These are phyloP conservation scores for Hypena proboscidalis DNA, from an alignment of 2,888 invertebrate genomes.

Conservation along the genomic window DNA sequence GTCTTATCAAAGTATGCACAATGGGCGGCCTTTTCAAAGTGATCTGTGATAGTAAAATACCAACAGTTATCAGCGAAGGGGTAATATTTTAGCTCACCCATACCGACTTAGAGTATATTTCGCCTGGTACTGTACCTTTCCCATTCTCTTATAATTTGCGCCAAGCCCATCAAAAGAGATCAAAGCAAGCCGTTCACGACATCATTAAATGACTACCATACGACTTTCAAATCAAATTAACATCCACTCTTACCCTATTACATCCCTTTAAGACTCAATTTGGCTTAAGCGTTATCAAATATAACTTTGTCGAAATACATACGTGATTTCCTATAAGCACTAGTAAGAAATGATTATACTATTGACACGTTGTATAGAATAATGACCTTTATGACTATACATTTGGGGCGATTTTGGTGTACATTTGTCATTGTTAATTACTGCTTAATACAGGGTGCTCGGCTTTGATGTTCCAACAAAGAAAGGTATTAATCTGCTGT, in stretches of 20 bases:
- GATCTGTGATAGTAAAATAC: no score
- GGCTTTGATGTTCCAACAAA: slow-evolving; percentile 42
- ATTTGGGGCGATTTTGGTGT: slow-evolving; percentile 29
- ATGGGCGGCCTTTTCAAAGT: no score
- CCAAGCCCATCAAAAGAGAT: slow-evolving; percentile 59
- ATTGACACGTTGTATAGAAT: slow-evolving; percentile 30
- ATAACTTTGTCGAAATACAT: slow-evolving; percentile 39
- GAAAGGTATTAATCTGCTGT: slow-evolving; percentile 33
- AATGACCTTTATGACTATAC: slow-evolving; percentile 30
- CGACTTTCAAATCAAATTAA: slow-evolving; percentile 47
- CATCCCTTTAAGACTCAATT: slow-evolving; percentile 16
- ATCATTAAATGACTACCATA: slow-evolving; percentile 72
- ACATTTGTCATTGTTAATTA: slow-evolving; percentile 35
- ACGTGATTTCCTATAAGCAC: slow-evolving; percentile 60
- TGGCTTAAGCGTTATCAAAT: slow-evolving; percentile 6
- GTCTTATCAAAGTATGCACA: no score
- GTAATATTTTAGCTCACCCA: no score
- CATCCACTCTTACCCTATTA: slow-evolving; percentile 27
- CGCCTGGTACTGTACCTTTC: no score
- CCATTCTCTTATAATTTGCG: slow-evolving; percentile 33
- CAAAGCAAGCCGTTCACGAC: slow-evolving; percentile 72
- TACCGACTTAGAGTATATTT: no score
- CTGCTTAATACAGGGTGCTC: slow-evolving; percentile 37
- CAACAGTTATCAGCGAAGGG: no score
- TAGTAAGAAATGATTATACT: slow-evolving; percentile 44